A percentile compares a stretch with the other conserved stretches of the same genome.
phyloP scores from a whole-genome alignment of 1,140 invertebrate species.

The Drosophila mojavensis region DNA sequence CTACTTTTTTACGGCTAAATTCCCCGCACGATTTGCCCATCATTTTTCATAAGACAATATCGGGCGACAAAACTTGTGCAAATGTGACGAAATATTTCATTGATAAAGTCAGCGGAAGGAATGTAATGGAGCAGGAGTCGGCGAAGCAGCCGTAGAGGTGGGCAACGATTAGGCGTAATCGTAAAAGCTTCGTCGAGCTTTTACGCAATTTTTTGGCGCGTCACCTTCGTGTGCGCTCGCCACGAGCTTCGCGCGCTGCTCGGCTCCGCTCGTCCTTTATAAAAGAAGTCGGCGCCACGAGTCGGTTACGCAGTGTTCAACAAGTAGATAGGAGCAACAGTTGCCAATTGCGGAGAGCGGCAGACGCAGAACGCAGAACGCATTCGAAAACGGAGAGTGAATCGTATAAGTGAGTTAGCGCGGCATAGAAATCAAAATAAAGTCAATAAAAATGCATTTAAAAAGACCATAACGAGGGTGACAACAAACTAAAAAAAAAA shows the following conservation, averaged over 20 bases:
- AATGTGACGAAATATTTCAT: constrained; percentile 73
- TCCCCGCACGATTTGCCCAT: constrained; percentile 22
- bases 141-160: neutral
- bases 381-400: constrained; percentile 16
- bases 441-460: neutral
- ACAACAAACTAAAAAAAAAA: neutral
- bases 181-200: constrained; percentile 67
- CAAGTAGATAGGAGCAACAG: constrained; percentile 78
- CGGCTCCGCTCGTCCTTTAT: constrained; percentile 56
- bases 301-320: constrained; percentile 77
- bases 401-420: constrained; percentile 30
- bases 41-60: constrained; percentile 60
- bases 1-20: constrained; percentile 35
- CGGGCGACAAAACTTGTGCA: constrained; percentile 44
- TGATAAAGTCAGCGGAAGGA: constrained; percentile 54
- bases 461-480: neutral
- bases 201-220: constrained; percentile 63
- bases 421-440: constrained; percentile 7
- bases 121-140: neutral
- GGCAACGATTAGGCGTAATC: neutral
- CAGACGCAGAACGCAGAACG: neutral
- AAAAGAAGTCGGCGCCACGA: constrained; percentile 67
- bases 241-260: neutral
- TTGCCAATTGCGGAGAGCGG: constrained; percentile 37
- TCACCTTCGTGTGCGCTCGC: constrained; percentile 29